Percentiles rank a stretch among this genome's conserved stretches.
phyloP scores from a whole-genome alignment of 2,797 vertebrate genomes.

The Halcyon smyrnensis region DNA sequence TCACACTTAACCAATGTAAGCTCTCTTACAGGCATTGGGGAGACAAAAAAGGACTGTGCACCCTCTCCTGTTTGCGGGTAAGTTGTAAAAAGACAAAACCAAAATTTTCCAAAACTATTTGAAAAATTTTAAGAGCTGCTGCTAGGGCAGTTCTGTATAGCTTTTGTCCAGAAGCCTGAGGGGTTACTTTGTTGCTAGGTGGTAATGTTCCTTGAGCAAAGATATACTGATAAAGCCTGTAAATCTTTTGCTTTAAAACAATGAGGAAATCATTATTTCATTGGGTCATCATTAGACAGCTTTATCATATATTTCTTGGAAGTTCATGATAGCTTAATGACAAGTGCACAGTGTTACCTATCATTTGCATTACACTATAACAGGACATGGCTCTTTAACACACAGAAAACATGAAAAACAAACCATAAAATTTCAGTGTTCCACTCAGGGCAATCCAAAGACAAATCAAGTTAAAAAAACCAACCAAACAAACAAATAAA shows the following conservation, averaged over 20 bases:
- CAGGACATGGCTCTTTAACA: background rate
- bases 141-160: background rate
- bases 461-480: background rate
- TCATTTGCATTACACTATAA: background rate
- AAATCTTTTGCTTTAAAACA: background rate
- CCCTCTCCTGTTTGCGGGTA: background rate
- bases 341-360: background rate
- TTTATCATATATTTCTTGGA: background rate
- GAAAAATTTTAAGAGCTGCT: background rate
- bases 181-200: slow-evolving; percentile 24
- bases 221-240: background rate
- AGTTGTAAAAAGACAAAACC: slow-evolving; percentile 24
- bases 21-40: background rate
- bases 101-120: slow-evolving; percentile 2
- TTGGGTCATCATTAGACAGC: background rate
- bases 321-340: background rate
- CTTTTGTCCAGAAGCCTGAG: background rate
- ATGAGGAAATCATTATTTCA: background rate
- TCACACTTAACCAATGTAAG: background rate
- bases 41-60: background rate
- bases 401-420: background rate
- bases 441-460: background rate
- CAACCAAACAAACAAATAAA: no score
- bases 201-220: slow-evolving; percentile 56
- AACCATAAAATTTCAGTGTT: background rate